These are phyloP conservation scores for Alethe diademata DNA, from an alignment of 2,113 vertebrate species.

Conservation along the genomic window DNA sequence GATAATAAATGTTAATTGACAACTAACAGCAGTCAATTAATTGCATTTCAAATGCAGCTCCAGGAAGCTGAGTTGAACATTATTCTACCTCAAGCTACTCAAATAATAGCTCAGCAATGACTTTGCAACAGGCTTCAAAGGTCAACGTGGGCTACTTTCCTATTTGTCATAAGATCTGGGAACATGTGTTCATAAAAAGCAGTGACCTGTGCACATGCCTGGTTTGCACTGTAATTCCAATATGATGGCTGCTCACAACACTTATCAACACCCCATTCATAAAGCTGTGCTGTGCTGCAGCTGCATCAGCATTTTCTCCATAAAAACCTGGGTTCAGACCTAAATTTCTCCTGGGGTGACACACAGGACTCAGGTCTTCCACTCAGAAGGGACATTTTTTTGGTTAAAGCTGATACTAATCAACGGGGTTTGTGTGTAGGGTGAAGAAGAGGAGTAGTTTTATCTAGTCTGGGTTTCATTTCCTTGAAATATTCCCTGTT, in stretches of 20 bases:
- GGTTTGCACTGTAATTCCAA: slow-evolving; percentile 20
- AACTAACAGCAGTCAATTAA: slow-evolving; percentile 87
- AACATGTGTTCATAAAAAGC: slow-evolving; percentile 66
- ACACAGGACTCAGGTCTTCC: not conserved
- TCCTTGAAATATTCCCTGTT: not conserved
- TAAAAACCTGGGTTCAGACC: not conserved
- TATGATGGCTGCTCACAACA: slow-evolving; percentile 15
- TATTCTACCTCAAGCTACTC: slow-evolving; percentile 80
- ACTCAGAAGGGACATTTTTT: not conserved
- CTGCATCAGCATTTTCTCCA: slow-evolving; percentile 35
- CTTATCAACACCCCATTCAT: slow-evolving; percentile 43
- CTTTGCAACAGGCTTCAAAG: slow-evolving; percentile 80
- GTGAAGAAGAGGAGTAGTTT: not conserved
- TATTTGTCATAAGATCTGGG: slow-evolving; percentile 71
- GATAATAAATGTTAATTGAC: slow-evolving; percentile 88
- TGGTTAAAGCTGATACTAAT: not conserved
- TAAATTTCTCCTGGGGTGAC: slow-evolving; percentile 19
- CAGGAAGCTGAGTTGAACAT: slow-evolving; percentile 83
- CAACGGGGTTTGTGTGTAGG: not conserved
- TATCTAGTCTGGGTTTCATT: not conserved
- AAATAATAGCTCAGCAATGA: slow-evolving; percentile 80
- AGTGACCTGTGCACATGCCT: slow-evolving; percentile 47
- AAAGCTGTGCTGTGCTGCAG: not conserved
- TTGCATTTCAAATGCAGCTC: slow-evolving; percentile 83
- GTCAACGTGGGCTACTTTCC: slow-evolving; percentile 71